Conservation (phyloP, 2,888 invertebrate genomes). For the Protodeltote pygarga region DNA sequence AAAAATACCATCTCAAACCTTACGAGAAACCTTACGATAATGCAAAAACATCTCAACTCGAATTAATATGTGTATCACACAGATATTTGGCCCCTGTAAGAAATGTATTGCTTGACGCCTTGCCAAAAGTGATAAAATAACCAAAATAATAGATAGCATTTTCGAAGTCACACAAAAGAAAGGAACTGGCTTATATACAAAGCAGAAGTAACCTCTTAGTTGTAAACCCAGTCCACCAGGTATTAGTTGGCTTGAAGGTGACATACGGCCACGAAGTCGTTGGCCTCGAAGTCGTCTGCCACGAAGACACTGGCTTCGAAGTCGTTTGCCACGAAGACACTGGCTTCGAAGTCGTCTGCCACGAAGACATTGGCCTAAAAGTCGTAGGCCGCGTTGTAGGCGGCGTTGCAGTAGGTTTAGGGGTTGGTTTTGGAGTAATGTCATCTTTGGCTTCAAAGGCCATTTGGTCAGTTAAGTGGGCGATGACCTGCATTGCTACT, state of each 20-base stretch:
- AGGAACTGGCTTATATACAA: slow-evolving; percentile 39
- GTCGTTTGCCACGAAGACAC: slow-evolving; percentile 26
- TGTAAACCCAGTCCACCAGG: slow-evolving; percentile 65
- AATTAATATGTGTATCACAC: too few relatives aligned
- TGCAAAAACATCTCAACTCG: too few relatives aligned
- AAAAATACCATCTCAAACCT: too few relatives aligned
- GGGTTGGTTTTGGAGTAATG: slow-evolving; percentile 56
- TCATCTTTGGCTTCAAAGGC: slow-evolving; percentile 82
- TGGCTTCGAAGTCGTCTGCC: slow-evolving; percentile 33
- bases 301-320: slow-evolving; percentile 13
- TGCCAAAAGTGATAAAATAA: too few relatives aligned
- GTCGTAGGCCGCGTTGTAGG: slow-evolving; percentile 55
- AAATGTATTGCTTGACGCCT: too few relatives aligned
- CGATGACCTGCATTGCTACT: slow-evolving; percentile 89
- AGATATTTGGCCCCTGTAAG: too few relatives aligned
- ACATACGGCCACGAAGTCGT: slow-evolving; percentile 53
- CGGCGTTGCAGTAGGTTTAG: slow-evolving; percentile 38
- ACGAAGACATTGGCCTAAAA: slow-evolving; percentile 38
- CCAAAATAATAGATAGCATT: background rate
- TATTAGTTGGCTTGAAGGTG: slow-evolving; percentile 45
- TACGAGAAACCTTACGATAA: too few relatives aligned
- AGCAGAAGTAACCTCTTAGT: slow-evolving; percentile 63
- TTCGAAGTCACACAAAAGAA: slow-evolving; percentile 14
- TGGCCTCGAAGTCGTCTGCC: slow-evolving; percentile 25
- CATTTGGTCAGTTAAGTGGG: slow-evolving; percentile 88